Conservation (phyloP, 2,888 invertebrate species). For the Falcaria lacertinaria region DNA sequence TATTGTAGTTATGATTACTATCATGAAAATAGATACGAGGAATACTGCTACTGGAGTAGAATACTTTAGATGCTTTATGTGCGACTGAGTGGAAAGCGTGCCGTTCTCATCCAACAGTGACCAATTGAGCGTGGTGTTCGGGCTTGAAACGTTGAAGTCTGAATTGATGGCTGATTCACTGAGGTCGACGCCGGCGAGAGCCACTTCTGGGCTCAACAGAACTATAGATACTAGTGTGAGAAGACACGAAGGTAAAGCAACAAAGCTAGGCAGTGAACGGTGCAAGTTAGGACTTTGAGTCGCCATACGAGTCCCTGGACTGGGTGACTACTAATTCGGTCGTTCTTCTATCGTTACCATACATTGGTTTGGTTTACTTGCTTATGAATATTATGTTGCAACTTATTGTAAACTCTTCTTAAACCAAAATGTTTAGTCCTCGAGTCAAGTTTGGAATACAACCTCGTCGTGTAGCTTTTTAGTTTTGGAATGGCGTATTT, state of each 20-base stretch:
- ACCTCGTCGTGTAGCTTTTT: constrained; percentile 62
- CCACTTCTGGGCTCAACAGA: constrained; percentile 47
- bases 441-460: constrained; percentile 68
- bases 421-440: constrained; percentile 19
- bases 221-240: constrained; percentile 63
- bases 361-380: constrained; percentile 59
- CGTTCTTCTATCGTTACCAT: constrained; percentile 64
- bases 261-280: constrained; percentile 76
- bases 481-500: constrained; percentile 51
- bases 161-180: constrained; percentile 39
- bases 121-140: constrained; percentile 56
- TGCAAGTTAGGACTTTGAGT: constrained; percentile 64
- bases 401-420: constrained; percentile 9
- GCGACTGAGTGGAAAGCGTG: constrained; percentile 31
- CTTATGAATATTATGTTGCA: constrained; percentile 18
- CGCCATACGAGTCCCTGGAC: constrained; percentile 76
- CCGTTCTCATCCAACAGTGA: constrained; percentile 54
- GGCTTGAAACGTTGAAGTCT: constrained; percentile 44
- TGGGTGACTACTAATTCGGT: constrained; percentile 58
- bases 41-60: constrained; percentile 79
- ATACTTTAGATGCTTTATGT: constrained; percentile 67
- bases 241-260: constrained; percentile 78
- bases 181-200: constrained; percentile 47
- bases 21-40: constrained; percentile 85
- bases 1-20: constrained; percentile 89